Conservation (phyloP, 2,888 invertebrate genomes). For the Mystacides longicornis region DNA sequence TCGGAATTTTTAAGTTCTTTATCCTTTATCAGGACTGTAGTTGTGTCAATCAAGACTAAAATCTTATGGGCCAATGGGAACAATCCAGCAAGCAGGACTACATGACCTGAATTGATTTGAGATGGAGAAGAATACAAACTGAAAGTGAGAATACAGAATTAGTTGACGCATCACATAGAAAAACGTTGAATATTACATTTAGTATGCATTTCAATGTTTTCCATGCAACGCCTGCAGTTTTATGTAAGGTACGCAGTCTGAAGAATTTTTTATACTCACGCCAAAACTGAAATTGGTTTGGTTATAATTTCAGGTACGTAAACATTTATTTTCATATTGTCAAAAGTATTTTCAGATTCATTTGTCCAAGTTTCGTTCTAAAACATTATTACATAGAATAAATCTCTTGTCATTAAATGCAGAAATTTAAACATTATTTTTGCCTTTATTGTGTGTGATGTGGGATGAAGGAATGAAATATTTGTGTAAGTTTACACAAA, state of each 20-base stretch:
- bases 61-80: slow-evolving; percentile 51
- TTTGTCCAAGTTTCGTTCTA: neutral
- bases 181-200: too few relatives aligned
- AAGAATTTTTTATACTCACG: slow-evolving; percentile 35
- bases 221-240: too few relatives aligned
- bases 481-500: too few relatives aligned
- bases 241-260: too few relatives aligned
- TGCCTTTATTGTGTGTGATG: too few relatives aligned
- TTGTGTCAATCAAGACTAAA: slow-evolving; percentile 55
- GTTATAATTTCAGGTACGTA: slow-evolving; percentile 40
- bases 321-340: neutral
- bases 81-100: slow-evolving; percentile 48
- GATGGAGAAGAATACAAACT: slow-evolving; percentile 49
- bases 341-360: neutral
- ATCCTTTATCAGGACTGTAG: slow-evolving; percentile 42
- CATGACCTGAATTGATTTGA: slow-evolving; percentile 46
- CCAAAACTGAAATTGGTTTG: slow-evolving; percentile 46
- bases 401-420: too few relatives aligned
- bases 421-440: too few relatives aligned
- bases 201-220: too few relatives aligned
- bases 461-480: too few relatives aligned
- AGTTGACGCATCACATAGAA: too few relatives aligned
- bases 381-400: neutral
- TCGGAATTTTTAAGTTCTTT: neutral
- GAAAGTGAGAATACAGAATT: slow-evolving; percentile 21